These are phyloP conservation scores for Galerucella nymphaeae DNA, from an alignment of 2,888 invertebrate species.

Conservation along the genomic window DNA sequence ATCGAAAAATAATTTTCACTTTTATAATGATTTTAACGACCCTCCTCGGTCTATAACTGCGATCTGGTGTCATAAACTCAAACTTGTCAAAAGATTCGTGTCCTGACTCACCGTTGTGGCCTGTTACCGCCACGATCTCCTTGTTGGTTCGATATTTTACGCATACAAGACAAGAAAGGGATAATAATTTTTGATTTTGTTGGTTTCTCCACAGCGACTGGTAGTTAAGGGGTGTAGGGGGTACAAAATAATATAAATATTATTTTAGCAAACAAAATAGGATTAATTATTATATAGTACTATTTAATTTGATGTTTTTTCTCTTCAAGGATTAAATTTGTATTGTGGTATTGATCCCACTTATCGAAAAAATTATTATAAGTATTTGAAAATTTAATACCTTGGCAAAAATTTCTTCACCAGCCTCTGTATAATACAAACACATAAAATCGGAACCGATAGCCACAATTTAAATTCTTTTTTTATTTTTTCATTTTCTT, in stretches of 20 bases:
- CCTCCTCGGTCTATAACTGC: slow-evolving; percentile 28
- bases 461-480: neutral
- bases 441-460: slow-evolving; percentile 14
- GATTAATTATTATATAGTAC: no score
- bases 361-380: no score
- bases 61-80: slow-evolving; percentile 41
- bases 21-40: neutral
- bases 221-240: neutral
- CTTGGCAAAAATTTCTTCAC: neutral
- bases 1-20: no score
- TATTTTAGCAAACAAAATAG: neutral
- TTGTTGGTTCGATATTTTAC: slow-evolving; percentile 21
- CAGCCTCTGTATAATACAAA: neutral
- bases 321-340: no score
- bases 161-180: slow-evolving; percentile 19
- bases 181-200: slow-evolving; percentile 23
- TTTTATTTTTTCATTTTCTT: neutral
- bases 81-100: slow-evolving; percentile 45
- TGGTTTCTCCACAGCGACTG: neutral
- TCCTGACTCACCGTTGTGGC: slow-evolving; percentile 40
- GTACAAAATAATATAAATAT: neutral
- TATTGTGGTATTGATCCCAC: no score
- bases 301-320: no score
- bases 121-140: slow-evolving; percentile 21
- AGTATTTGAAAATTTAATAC: neutral